Evolutionary conservation across 1,140 invertebrate species (phyloP), one percentile per base, ranked within the genome.

Genomic region (Brachionus paranguensis): DNA sequence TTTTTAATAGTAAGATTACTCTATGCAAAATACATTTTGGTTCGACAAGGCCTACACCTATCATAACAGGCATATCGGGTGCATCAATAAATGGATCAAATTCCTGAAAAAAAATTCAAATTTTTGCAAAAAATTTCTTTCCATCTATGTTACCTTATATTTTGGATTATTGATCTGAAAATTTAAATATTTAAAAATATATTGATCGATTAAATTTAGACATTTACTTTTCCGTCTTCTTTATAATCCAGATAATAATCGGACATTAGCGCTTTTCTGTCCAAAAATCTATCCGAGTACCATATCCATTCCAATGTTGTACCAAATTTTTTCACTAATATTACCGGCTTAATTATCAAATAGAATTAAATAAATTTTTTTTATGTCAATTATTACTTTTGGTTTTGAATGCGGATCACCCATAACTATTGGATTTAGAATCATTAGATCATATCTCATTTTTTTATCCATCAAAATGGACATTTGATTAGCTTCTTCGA

Each of bases 161-260:
- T 55, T 79, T 41, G 45, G 74, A 45, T 78, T 47, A 45, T 50
- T 55, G 74, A 78, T 78, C 50, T 47, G 14, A 55, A 20, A 33
- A 78, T 17, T 41, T 47, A 33, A 37, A 78, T 24, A 29, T 41
- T 47, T 33, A 43, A 50, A 20, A 12, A 24, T 43, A 45, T 5
- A n/a, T 14, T 14, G 24, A 14, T 45, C 10, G 43, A 79, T 24
- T 8, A 64, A 12, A 27, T n/a, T 47, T n/a, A 47, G 11, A 47
- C 2, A 27, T 64, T 33, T 47, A 81, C 78, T 81, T 81, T 81
- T 60, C 55, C 78, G 27, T 81, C 78, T 45, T 81, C 78, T 85
- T 91, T 88, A 85, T 91, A 92, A 84, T 91, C 91, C 81, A 90
- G 89, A 85, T 92, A 93, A 89, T 92, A 91, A 86, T 93, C 92